Percentiles rank a stretch among this genome's conserved stretches.
These are phyloP conservation scores for Anastrepha obliqua DNA, from an alignment of 1,140 invertebrate species.

Conservation along the genomic window DNA sequence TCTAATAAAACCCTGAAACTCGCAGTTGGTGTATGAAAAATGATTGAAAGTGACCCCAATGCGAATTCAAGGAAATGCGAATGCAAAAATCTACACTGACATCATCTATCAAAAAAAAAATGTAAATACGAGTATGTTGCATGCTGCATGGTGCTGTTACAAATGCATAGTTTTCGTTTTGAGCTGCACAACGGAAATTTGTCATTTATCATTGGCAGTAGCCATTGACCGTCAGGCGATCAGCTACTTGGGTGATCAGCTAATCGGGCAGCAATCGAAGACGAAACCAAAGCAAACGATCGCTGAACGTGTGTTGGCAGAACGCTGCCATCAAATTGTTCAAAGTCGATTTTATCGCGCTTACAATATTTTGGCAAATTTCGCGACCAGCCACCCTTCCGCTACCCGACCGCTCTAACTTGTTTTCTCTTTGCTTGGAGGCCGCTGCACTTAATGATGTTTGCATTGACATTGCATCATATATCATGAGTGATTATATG, in stretches of 20 bases:
- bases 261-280: neutral
- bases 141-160: neutral
- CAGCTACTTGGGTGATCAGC: slow-evolving; percentile 16
- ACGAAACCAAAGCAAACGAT: neutral
- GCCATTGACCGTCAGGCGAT: slow-evolving; percentile 30
- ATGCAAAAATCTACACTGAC: neutral
- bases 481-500: neutral
- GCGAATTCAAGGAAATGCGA: neutral
- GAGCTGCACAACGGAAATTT: neutral
- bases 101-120: neutral
- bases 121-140: neutral
- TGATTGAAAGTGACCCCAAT: neutral
- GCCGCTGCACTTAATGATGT: slow-evolving; percentile 24
- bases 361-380: slow-evolving; percentile 16
- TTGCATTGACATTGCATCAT: slow-evolving; percentile 40
- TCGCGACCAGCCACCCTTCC: neutral
- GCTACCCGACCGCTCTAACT: too few relatives aligned
- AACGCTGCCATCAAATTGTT: neutral
- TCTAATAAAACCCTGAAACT: neutral
- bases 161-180: neutral
- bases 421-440: neutral
- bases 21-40: neutral
- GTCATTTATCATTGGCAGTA: slow-evolving; percentile 19
- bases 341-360: neutral
- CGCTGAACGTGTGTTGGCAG: neutral